A percentile compares a stretch with the other conserved stretches of the same genome.
phyloP scores from a whole-genome alignment of 2,797 vertebrate species.

The Anguilla megastoma region DNA sequence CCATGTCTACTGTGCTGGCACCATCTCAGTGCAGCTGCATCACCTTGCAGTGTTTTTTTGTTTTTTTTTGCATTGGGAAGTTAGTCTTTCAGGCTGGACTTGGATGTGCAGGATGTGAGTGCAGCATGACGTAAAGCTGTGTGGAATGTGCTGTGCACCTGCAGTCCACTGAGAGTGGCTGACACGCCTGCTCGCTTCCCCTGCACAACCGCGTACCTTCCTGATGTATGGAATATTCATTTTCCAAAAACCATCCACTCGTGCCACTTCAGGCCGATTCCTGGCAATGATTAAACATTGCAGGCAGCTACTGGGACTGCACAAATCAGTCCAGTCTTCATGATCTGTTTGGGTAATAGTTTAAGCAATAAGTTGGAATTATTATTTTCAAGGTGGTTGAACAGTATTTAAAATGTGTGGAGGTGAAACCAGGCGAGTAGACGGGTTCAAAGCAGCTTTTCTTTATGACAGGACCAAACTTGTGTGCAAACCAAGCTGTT shows the following conservation, averaged over 20 bases:
- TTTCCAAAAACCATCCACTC: neutral
- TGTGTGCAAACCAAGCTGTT: neutral
- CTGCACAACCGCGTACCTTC: conserved; percentile 40
- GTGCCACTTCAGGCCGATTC: conserved; percentile 12
- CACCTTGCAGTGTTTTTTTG: neutral
- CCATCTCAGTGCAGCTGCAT: neutral
- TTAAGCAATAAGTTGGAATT: neutral
- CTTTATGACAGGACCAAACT: neutral
- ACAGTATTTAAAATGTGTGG: neutral
- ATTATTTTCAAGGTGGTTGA: neutral
- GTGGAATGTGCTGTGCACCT: conserved; percentile 66
- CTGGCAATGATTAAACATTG: neutral
- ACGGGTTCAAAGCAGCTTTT: neutral
- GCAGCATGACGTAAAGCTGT: conserved; percentile 25
- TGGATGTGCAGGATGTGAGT: neutral
- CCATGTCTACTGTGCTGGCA: neutral
- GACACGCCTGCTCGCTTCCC: conserved; percentile 26
- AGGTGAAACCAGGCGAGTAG: neutral
- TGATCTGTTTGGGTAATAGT: neutral
- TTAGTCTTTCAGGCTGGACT: neutral
- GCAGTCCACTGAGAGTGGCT: conserved; percentile 55
- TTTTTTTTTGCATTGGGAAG: neutral
- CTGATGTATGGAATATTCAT: conserved; percentile 40
- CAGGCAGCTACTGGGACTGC: neutral
- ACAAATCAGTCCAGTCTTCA: neutral